Conservation (phyloP, 2,888 invertebrate genomes). For the Tetrapedia diversipes region DNA sequence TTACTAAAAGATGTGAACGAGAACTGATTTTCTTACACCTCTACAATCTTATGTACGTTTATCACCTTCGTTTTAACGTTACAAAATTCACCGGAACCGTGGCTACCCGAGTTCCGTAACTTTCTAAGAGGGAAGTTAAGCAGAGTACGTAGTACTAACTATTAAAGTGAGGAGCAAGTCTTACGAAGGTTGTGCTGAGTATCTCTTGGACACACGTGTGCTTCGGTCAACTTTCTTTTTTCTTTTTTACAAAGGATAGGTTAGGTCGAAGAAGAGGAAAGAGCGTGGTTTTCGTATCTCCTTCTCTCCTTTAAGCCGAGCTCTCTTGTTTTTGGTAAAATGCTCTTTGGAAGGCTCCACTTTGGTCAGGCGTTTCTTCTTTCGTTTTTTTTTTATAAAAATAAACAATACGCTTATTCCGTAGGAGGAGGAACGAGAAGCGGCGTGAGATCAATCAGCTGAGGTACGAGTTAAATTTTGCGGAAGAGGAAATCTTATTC, state of each 20-base stretch:
- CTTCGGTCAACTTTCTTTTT: not conserved
- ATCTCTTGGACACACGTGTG: constrained; percentile 1
- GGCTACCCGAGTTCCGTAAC: not conserved
- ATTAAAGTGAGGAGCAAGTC: not conserved
- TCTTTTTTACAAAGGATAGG: too few relatives aligned
- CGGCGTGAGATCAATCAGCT: constrained; percentile 1
- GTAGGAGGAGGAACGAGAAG: not conserved
- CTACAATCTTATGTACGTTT: not conserved
- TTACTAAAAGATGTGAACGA: constrained; percentile 10
- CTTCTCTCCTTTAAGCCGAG: not conserved
- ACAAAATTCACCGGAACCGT: constrained; percentile 7
- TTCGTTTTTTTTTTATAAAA: constrained; percentile 26
- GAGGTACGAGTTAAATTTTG: not conserved
- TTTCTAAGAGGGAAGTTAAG: constrained; percentile 26
- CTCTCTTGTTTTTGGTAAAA: constrained; percentile 13
- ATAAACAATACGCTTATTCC: constrained; percentile 24
- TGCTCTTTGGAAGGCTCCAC: constrained; percentile 21
- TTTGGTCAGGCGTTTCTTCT: constrained; percentile 33
- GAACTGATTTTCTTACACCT: not conserved
- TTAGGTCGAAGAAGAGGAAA: not conserved
- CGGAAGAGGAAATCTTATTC: not conserved
- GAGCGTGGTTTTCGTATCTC: too few relatives aligned
- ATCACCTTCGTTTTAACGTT: not conserved
- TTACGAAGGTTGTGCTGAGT: not conserved
- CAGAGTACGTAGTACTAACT: constrained; percentile 1